Conservation (phyloP, 1,140 invertebrate species). For the Formica selysi region DNA sequence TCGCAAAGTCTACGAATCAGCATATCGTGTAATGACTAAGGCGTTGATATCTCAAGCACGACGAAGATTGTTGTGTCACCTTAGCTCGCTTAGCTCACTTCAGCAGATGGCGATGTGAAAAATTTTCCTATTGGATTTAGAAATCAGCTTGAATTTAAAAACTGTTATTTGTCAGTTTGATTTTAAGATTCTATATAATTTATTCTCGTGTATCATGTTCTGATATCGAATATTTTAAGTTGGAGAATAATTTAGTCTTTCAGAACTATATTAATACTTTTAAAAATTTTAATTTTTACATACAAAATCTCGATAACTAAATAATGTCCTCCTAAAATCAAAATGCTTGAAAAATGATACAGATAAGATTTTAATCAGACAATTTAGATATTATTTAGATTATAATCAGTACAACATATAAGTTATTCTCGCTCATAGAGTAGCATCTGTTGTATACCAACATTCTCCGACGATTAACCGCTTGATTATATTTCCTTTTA, state of each 20-base stretch:
- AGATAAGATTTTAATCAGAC: neutral
- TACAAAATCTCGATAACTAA: neutral
- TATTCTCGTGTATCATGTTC: neutral
- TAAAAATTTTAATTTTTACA: neutral
- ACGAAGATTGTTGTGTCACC: slow-evolving; percentile 53
- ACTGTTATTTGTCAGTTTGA: neutral
- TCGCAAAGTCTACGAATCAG: slow-evolving; percentile 44
- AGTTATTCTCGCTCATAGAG: neutral
- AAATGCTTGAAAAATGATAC: neutral
- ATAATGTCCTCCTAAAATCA: neutral
- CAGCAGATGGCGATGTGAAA: neutral
- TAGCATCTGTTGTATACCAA: neutral
- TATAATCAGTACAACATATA: neutral
- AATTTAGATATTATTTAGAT: neutral
- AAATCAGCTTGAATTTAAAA: neutral
- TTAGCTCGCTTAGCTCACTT: slow-evolving; percentile 39
- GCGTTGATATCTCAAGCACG: slow-evolving; percentile 40
- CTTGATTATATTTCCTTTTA: neutral
- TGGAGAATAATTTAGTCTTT: neutral
- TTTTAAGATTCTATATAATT: neutral
- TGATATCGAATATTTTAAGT: neutral
- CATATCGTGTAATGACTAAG: slow-evolving; percentile 52
- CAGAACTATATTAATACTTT: neutral
- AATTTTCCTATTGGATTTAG: slow-evolving; percentile 28
- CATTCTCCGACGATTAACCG: neutral